These are phyloP conservation scores for Hetaerina americana DNA, from an alignment of 1,140 invertebrate species.

Conservation along the genomic window DNA sequence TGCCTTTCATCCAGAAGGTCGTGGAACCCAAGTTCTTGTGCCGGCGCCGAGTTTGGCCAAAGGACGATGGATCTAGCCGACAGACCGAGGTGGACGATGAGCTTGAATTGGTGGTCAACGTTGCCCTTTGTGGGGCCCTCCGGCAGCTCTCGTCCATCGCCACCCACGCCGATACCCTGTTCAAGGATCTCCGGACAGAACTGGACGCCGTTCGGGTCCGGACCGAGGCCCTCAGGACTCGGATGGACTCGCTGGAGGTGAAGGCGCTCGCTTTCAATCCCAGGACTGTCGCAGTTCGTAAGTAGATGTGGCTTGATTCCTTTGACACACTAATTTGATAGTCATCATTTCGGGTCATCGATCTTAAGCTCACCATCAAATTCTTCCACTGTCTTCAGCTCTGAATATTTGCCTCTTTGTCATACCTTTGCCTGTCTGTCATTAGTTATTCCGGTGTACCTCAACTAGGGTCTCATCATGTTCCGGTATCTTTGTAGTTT, in stretches of 20 bases:
- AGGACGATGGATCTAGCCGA: slow-evolving; percentile 34
- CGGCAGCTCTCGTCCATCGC: slow-evolving; percentile 64
- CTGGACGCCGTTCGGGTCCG: slow-evolving; percentile 49
- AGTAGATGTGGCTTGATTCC: slow-evolving; percentile 36
- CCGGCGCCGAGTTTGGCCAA: slow-evolving; percentile 40
- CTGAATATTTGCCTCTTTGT: neutral
- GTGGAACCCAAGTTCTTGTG: slow-evolving; percentile 54
- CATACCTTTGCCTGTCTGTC: neutral
- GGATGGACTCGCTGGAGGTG: slow-evolving; percentile 45
- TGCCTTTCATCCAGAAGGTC: slow-evolving; percentile 59
- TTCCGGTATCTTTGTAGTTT: too few species aligned
- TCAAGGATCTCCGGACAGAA: slow-evolving; percentile 53
- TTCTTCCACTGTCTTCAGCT: neutral
- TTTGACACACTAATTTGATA: too few species aligned
- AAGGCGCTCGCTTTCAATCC: slow-evolving; percentile 50
- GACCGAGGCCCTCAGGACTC: slow-evolving; percentile 43
- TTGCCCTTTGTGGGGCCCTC: slow-evolving; percentile 58
- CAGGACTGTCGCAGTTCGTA: slow-evolving; percentile 70
- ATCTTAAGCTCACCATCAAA: neutral
- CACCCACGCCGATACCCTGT: slow-evolving; percentile 60
- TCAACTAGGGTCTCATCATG: too few species aligned
- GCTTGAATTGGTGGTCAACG: slow-evolving; percentile 60
- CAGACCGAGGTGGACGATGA: slow-evolving; percentile 47
- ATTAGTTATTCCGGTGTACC: neutral
- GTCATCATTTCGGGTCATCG: too few species aligned